A percentile compares a stretch with the other conserved stretches of the same genome.
Conservation (phyloP, 2,113 vertebrate species). For the Cichladusa arquata region DNA sequence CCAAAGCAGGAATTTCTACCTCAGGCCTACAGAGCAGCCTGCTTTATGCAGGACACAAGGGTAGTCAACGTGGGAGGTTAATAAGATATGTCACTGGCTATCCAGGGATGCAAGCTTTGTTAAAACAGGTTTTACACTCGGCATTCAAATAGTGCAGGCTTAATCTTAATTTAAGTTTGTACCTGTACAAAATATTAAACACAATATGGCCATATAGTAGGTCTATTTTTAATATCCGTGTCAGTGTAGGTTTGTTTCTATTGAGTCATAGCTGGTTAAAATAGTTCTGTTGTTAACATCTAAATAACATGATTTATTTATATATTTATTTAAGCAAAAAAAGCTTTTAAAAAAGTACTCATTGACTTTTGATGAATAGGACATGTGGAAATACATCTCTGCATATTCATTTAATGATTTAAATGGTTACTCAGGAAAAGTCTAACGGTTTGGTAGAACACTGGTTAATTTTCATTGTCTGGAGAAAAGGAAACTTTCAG, state of each 20-base stretch:
- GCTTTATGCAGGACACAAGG: background rate
- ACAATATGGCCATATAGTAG: background rate
- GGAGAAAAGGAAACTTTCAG: background rate
- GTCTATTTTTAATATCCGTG: constrained; percentile 29
- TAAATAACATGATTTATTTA: background rate
- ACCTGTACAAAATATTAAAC: background rate
- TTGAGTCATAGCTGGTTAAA: constrained; percentile 25
- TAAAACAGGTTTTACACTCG: background rate
- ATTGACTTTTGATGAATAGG: background rate
- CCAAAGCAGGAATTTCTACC: background rate
- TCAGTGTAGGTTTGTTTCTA: background rate
- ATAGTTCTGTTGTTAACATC: background rate
- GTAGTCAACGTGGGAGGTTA: background rate
- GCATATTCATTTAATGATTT: background rate
- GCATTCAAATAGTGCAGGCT: background rate
- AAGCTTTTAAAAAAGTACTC: background rate
- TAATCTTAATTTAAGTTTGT: background rate
- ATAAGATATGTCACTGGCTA: background rate
- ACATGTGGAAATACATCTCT: background rate
- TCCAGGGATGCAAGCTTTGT: background rate
- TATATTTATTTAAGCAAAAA: background rate
- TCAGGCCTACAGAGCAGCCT: background rate
- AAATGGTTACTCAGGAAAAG: background rate
- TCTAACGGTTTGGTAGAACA: background rate
- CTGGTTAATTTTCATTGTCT: constrained; percentile 9